Base-by-base conservation (phyloP, 2,888 invertebrate genomes). In the Eristalis intricaria region DNA sequence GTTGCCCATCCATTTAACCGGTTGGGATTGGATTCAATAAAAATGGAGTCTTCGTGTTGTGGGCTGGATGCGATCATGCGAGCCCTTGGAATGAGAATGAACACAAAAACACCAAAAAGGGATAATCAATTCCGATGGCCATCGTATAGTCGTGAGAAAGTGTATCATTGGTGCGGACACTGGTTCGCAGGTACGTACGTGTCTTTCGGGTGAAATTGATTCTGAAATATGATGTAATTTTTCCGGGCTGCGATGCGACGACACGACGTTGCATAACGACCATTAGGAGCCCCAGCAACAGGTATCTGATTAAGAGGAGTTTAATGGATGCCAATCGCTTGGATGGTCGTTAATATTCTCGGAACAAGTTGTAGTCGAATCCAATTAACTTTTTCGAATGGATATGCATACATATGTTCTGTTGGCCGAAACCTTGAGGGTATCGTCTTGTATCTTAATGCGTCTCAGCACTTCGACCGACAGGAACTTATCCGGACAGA, bases 111-210 rank as follows among this genome's bases (percentile, higher is more conserved):
- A 32, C 32, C 4, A 60, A 15, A 58, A 83, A 86, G 83, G 83
- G 74, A 86, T 86, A 78, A 82, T 82, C 75, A 65, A 86, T 82
- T 82, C 86, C 40, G 26, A 68, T 40, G 70, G 29, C 78, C 61
- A 80, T 84, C 40, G 35, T 70, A 82, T 78, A 78, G 69, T 82
- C 85, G 85, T 86, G 85, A 78, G 77, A 82, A 86, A 74, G 61
- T 73, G 63, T 56, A 71, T 70, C n/a, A 58, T n/a, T 64, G 64
- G 38, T 38, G 58, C 35, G 60, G 60, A 23, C 26, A 19, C 23
- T 38, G 0, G 29, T 22, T 40, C 13, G 60, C 40, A 43, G 63
- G 69, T 61, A 22, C 26, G 22, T 60, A 2, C 13, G 26, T 60
- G 63, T 63, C 32, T n/a, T n/a, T 50, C 40, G 19, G n/a, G 5